A percentile compares a stretch with the other conserved stretches of the same genome.
These are phyloP conservation scores for Conger conger DNA, from an alignment of 2,113 vertebrate genomes.

Conservation along the genomic window DNA sequence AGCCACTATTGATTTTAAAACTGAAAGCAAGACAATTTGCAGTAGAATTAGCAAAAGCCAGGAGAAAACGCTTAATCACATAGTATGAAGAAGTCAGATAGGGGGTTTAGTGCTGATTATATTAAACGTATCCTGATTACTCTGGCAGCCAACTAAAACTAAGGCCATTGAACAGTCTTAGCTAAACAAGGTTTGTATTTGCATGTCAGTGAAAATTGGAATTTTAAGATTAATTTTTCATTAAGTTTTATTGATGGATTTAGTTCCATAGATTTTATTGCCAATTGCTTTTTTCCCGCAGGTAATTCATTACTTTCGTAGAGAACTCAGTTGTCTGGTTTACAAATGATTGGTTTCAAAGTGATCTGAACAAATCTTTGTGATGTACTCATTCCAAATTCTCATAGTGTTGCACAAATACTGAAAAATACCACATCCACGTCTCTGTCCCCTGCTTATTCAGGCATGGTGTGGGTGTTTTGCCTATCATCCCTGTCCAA, in stretches of 20 bases:
- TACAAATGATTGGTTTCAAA: background rate
- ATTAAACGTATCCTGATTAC: background rate
- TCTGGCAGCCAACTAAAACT: constrained; percentile 2
- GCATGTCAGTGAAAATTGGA: background rate
- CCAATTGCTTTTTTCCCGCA: background rate
- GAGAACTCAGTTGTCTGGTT: background rate
- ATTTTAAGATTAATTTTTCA: background rate
- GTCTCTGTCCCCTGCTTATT: background rate
- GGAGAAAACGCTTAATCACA: background rate
- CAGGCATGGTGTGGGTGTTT: background rate
- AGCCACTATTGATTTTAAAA: background rate
- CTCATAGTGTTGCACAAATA: background rate
- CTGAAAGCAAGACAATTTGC: background rate
- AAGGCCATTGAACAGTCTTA: background rate
- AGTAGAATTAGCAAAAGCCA: background rate
- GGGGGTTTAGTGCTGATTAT: constrained; percentile 1
- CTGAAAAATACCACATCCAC: background rate
- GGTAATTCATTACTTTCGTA: background rate
- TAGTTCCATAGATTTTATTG: background rate
- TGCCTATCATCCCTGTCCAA: background rate
- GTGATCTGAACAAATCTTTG: background rate
- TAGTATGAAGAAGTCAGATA: background rate
- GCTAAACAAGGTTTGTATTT: background rate
- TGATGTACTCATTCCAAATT: background rate
- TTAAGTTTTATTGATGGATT: constrained; percentile 1